Evolutionary conservation across 2,888 invertebrate genomes (phyloP).

Genomic region (Tinea pellionella): DNA sequence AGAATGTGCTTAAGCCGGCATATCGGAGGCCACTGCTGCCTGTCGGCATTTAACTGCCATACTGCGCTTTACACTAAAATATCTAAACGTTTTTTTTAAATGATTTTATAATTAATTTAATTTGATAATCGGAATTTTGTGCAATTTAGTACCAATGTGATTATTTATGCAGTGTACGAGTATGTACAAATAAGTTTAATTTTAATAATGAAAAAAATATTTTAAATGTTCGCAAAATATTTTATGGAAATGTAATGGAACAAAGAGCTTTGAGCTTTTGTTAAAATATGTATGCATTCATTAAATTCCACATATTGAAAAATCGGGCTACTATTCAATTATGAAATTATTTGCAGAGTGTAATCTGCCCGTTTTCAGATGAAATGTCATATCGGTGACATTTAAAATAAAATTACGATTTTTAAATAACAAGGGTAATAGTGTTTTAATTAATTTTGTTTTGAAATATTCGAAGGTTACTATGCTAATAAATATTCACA

Average conservation of each 20-base stretch:
- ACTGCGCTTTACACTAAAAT: no score
- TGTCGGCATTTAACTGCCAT: no score
- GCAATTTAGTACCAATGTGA: no score
- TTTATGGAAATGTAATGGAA: conserved; percentile 11
- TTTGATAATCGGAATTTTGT: no score
- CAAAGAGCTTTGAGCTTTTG: conserved; percentile 5
- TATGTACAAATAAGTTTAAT: not conserved
- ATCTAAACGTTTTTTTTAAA: no score
- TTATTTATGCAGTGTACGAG: no score
- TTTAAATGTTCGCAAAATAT: not conserved
- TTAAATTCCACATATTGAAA: conserved; percentile 11
- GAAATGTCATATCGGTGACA: not conserved
- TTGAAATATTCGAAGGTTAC: not conserved
- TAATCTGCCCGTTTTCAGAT: not conserved
- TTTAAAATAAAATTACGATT: not conserved
- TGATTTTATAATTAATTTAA: no score
- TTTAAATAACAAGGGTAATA: not conserved
- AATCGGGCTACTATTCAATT: not conserved
- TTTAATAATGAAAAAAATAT: not conserved
- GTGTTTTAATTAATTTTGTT: not conserved
- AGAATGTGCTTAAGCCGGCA: no score
- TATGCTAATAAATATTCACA: not conserved
- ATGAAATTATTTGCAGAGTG: not conserved
- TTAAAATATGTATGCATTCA: conserved; percentile 11
- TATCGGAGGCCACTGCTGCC: no score